phyloP scores from a whole-genome alignment of 2,113 vertebrate genomes.

The Azemiops feae region DNA sequence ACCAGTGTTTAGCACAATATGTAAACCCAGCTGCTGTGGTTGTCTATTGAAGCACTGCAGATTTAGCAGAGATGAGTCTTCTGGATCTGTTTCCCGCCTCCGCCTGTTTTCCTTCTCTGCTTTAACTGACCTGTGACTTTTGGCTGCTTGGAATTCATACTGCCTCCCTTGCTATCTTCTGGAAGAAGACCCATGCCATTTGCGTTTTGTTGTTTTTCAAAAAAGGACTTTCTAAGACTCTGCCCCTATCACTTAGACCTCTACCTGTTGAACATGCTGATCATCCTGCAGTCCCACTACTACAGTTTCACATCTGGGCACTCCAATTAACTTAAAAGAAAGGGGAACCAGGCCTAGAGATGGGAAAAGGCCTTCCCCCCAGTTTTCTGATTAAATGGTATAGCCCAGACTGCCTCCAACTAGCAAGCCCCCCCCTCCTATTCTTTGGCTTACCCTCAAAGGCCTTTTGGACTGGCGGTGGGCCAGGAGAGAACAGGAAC shows the following conservation, averaged over 20 bases:
- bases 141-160: neutral
- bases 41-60: neutral
- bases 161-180: neutral
- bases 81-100: neutral
- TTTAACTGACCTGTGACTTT: neutral
- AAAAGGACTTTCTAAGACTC: neutral
- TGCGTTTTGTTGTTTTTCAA: neutral
- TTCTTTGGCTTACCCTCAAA: neutral
- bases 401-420: neutral
- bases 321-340: neutral
- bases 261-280: neutral
- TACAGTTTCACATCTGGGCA: neutral
- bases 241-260: neutral
- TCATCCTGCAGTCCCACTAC: neutral
- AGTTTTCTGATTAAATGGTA: neutral
- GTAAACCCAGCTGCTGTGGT: neutral
- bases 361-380: neutral
- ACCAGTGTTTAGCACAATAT: neutral
- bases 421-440: neutral
- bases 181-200: neutral
- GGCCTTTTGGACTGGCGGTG: neutral
- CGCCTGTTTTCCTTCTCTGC: neutral
- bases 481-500: neutral
- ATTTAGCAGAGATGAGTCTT: neutral
- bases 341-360: neutral